phyloP scores from a whole-genome alignment of 2,797 vertebrate genomes.

The Malacoctenus gilli region DNA sequence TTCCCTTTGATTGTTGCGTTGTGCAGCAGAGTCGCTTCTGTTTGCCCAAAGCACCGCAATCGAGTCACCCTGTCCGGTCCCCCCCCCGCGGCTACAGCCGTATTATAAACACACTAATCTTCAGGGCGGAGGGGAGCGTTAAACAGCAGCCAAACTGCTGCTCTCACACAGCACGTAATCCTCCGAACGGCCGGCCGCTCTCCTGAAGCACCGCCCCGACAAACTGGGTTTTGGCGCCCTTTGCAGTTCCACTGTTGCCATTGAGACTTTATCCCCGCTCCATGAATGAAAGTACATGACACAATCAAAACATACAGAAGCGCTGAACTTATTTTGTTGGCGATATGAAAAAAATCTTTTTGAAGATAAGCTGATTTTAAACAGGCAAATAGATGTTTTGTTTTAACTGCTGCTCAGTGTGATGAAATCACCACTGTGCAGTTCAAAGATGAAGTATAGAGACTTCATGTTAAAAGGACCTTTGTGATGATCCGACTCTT shows the following conservation, averaged over 20 bases:
- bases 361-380: neutral
- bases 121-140: conserved; percentile 48
- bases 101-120: conserved; percentile 55
- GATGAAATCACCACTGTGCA: too few species aligned
- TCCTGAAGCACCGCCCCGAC: conserved; percentile 34
- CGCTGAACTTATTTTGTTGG: neutral
- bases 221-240: conserved; percentile 51
- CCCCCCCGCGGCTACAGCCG: conserved; percentile 19
- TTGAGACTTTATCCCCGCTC: conserved; percentile 33
- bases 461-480: too few species aligned
- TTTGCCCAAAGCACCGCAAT: conserved; percentile 24
- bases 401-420: too few species aligned
- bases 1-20: too few species aligned
- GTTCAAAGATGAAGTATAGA: too few species aligned
- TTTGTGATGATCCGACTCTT: too few species aligned
- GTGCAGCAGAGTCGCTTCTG: conserved; percentile 8
- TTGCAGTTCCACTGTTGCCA: conserved; percentile 19
- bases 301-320: conserved; percentile 1
- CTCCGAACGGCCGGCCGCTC: conserved; percentile 36
- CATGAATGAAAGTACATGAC: conserved; percentile 10
- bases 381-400: neutral
- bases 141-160: conserved; percentile 50
- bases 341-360: neutral
- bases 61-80: conserved; percentile 32
- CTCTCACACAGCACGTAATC: conserved; percentile 53